Base-by-base conservation (phyloP, 2,888 invertebrate species). In the Cantharis lateralis region DNA sequence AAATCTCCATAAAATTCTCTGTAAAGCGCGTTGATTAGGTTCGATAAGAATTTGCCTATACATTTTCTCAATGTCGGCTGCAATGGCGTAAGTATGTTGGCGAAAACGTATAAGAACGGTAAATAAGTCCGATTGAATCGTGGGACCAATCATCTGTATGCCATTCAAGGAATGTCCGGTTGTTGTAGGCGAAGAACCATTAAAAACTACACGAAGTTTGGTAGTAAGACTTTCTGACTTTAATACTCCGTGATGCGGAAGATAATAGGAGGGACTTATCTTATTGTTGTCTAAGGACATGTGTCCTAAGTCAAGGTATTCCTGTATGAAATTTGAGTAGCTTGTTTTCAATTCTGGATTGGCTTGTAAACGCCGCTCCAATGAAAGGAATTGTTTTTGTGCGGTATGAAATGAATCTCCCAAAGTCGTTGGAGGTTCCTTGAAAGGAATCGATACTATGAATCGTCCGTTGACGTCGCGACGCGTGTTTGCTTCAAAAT, bases 51-150 rank as follows among this genome's bases (percentile, higher is more conserved):
- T n/a, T n/a, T n/a, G n/a, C n/a, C n/a, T n/a, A n/a, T n/a, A n/a
- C n/a, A n/a, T n/a, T n/a, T n/a, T n/a, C n/a, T n/a, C n/a, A n/a
- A n/a, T n/a, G n/a, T n/a, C n/a, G n/a, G n/a, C n/a, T n/a, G n/a
- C n/a, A n/a, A n/a, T n/a, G n/a, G n/a, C n/a, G n/a, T n/a, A n/a
- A n/a, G n/a, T n/a, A n/a, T n/a, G n/a, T n/a, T n/a, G n/a, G n/a
- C n/a, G n/a, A n/a, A n/a, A n/a, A n/a, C n/a, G n/a, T n/a, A n/a
- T n/a, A n/a, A n/a, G n/a, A n/a, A n/a, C n/a, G n/a, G n/a, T n/a
- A n/a, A n/a, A n/a, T n/a, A n/a, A n/a, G n/a, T n/a, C n/a, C n/a
- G 87, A 81, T 71, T 87, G 85, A 0, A 87, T 70, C 0, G 79
- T 81, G 0, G 87, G 85, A 0, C 87, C 86, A 15, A 71, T 20